These are phyloP conservation scores for Heliconius hortense DNA, from an alignment of 2,888 invertebrate genomes.

Conservation along the genomic window DNA sequence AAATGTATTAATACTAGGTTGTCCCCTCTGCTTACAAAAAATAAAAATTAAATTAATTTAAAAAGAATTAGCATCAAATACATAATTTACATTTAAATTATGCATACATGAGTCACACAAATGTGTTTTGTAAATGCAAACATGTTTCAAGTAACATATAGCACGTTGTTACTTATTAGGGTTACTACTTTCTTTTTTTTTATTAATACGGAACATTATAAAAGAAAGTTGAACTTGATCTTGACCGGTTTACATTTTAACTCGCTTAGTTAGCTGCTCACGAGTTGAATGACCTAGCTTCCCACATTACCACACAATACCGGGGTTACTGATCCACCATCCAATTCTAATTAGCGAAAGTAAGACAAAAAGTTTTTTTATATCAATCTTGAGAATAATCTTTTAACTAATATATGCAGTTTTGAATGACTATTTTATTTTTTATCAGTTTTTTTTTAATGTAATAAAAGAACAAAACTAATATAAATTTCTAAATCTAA, in stretches of 20 bases:
- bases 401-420: not conserved
- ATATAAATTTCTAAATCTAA: no score
- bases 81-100: no score
- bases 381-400: slow-evolving; percentile 3
- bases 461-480: no score
- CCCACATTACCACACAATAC: slow-evolving; percentile 35
- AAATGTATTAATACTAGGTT: no score
- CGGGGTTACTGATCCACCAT: slow-evolving; percentile 24
- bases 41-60: no score
- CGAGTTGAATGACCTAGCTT: slow-evolving; percentile 29
- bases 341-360: slow-evolving; percentile 19
- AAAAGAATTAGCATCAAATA: no score
- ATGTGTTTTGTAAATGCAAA: not conserved
- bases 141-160: not conserved
- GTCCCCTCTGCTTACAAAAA: no score
- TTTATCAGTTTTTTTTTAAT: not conserved
- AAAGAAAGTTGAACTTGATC: slow-evolving; percentile 35
- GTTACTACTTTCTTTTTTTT: slow-evolving; percentile 9
- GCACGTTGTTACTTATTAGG: not conserved
- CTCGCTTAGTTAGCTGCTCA: slow-evolving; percentile 22
- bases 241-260: slow-evolving; percentile 30
- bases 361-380: not conserved
- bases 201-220: slow-evolving; percentile 17
- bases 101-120: no score
- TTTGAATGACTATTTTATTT: not conserved